Percentiles rank a stretch among this genome's conserved stretches.
Evolutionary conservation across 2,888 invertebrate species (phyloP).

Genomic region (Hyalella azteca): DNA sequence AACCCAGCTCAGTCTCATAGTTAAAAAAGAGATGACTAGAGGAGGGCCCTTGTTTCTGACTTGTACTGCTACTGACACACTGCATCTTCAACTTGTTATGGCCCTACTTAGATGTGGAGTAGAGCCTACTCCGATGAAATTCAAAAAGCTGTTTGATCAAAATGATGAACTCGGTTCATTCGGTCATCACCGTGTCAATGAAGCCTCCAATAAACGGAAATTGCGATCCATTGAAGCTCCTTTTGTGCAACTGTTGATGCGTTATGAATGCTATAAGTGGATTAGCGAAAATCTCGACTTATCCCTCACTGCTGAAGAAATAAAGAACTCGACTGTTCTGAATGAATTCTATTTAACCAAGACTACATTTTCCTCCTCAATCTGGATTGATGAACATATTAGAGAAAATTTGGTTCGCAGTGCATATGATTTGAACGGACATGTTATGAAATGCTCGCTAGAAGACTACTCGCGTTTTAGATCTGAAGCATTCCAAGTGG

Average conservation of each 20-base stretch:
- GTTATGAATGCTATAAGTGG: slow-evolving; percentile 7
- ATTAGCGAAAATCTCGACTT: not conserved
- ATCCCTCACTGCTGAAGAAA: not conserved
- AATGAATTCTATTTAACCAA: not conserved
- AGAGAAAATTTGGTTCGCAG: not conserved
- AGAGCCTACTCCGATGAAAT: not conserved
- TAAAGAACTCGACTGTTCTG: not conserved
- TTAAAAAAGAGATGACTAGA: not conserved
- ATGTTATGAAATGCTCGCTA: not conserved
- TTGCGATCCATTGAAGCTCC: not conserved
- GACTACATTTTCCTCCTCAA: not conserved
- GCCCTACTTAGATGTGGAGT: not conserved
- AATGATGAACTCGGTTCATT: too few species aligned
- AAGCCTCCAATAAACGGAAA: not conserved
- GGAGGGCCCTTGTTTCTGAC: not conserved
- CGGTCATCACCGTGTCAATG: too few species aligned
- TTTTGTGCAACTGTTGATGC: not conserved
- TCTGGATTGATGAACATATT: not conserved
- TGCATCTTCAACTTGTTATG: not conserved
- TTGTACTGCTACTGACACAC: not conserved
- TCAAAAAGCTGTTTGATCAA: not conserved
- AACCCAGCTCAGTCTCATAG: not conserved
- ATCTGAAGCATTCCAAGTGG: not conserved
- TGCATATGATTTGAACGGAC: not conserved
- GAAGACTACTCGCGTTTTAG: not conserved